Evolutionary conservation across 2,797 vertebrate species (phyloP).

Genomic region (Gadopsis marmoratus): DNA sequence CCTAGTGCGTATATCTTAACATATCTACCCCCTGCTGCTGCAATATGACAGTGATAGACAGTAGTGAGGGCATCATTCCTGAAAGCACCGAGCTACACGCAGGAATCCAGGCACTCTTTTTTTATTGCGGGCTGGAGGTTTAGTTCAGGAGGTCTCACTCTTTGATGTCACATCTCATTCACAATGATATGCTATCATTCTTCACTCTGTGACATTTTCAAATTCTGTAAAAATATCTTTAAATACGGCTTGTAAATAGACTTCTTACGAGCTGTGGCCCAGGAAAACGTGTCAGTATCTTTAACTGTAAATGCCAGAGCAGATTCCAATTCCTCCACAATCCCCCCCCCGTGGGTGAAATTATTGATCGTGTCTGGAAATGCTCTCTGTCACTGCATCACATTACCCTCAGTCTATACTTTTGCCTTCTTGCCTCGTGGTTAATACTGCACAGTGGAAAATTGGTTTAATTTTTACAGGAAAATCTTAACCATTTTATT

Average conservation of each 20-base stretch:
- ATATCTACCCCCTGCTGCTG: not conserved
- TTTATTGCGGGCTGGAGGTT: not conserved
- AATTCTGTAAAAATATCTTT: constrained; percentile 12
- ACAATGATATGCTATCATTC: constrained; percentile 1
- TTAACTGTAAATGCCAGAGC: constrained; percentile 44
- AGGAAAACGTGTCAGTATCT: constrained; percentile 1
- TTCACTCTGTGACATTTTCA: constrained; percentile 38
- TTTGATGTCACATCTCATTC: constrained; percentile 11
- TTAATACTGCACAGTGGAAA: constrained; percentile 29
- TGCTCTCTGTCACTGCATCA: constrained; percentile 28
- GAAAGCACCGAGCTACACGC: not conserved
- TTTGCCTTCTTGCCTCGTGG: constrained; percentile 4
- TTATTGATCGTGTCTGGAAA: constrained; percentile 42
- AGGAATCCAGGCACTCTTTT: not conserved
- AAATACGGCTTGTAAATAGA: constrained; percentile 26
- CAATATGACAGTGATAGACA: constrained; percentile 7
- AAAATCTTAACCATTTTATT: constrained; percentile 25
- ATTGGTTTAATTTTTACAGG: not conserved
- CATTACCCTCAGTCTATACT: constrained; percentile 17
- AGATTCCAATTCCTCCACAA: constrained; percentile 10
- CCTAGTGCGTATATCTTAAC: not conserved
- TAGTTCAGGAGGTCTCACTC: not conserved
- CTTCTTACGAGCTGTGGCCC: not conserved
- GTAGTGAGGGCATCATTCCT: not conserved
- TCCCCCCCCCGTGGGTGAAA: not conserved